A percentile compares a stretch with the other conserved stretches of the same genome.
Conservation (phyloP, 2,888 invertebrate species). For the Nematopogon swammerdamellus region DNA sequence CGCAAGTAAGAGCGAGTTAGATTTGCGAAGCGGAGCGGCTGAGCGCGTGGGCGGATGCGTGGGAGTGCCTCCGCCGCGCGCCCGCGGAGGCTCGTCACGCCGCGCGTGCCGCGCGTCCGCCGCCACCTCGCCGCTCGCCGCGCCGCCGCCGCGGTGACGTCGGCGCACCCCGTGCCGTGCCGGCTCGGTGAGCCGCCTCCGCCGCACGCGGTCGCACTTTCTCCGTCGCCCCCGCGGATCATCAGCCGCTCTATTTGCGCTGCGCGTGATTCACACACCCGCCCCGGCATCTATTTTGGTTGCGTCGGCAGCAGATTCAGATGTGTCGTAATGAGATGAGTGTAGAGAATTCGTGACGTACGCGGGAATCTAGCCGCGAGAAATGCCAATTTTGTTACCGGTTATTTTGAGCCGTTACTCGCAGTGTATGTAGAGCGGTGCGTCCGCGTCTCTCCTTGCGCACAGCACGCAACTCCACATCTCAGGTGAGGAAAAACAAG, state of each 20-base stretch:
- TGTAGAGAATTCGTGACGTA: not conserved
- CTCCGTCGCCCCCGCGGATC: conserved; percentile 4
- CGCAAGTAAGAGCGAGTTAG: conserved; percentile 10
- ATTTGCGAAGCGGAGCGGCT: not conserved
- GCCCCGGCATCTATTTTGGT: conserved; percentile 24
- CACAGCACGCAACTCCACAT: too few species aligned
- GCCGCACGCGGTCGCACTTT: conserved; percentile 29
- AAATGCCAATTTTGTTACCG: not conserved
- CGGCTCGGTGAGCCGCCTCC: conserved; percentile 38
- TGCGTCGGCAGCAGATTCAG: not conserved
- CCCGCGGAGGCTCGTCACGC: conserved; percentile 44
- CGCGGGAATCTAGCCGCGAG: not conserved
- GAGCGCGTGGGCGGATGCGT: conserved; percentile 12
- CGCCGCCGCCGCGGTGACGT: not conserved
- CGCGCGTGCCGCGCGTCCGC: conserved; percentile 19
- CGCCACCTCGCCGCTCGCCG: conserved; percentile 8
- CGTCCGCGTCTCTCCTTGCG: too few species aligned
- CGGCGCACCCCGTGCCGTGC: conserved; percentile 27
- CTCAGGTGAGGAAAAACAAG: too few species aligned
- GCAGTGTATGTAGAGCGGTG: not conserved
- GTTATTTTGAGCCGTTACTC: not conserved
- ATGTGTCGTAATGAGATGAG: not conserved
- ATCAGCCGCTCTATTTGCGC: conserved; percentile 1
- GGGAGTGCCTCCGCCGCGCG: conserved; percentile 23
- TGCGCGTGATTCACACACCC: conserved; percentile 38